These are phyloP conservation scores for Hydrocynus forskahlii DNA, from an alignment of 2,797 vertebrate genomes.

Conservation along the genomic window DNA sequence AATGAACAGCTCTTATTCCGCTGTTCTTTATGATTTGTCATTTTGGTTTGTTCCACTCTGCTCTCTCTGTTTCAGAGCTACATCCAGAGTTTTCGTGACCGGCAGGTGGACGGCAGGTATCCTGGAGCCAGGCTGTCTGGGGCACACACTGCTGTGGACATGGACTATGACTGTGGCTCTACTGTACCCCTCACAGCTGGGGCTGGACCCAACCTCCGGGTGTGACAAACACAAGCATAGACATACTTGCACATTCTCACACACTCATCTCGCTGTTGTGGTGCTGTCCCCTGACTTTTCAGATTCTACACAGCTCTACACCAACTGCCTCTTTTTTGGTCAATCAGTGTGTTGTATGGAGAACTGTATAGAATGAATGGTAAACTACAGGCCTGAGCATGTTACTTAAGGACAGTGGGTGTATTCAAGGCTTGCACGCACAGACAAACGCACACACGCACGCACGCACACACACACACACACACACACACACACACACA, in stretches of 20 bases:
- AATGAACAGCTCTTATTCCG: not conserved
- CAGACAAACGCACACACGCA: conserved; percentile 23
- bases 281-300: conserved; percentile 35
- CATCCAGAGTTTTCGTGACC: conserved; percentile 97
- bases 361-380: not conserved
- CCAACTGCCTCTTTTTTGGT: not conserved
- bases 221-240: conserved; percentile 67
- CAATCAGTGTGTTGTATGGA: not conserved
- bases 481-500: conserved; percentile 39
- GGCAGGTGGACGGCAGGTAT: conserved; percentile 83
- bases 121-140: conserved; percentile 77
- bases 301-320: not conserved
- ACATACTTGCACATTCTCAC: conserved; percentile 27
- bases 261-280: conserved; percentile 28
- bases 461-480: conserved; percentile 47
- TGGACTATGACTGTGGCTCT: conserved; percentile 90
- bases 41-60: not conserved
- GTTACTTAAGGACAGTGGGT: conserved; percentile 23
- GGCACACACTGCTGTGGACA: conserved; percentile 75
- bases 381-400: not conserved
- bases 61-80: conserved; percentile 85
- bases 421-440: conserved; percentile 42
- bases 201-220: conserved; percentile 83
- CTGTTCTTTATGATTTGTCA: not conserved
- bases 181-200: conserved; percentile 86